These are phyloP conservation scores for Phymastichus coffea DNA, from an alignment of 1,140 invertebrate species.

Conservation along the genomic window DNA sequence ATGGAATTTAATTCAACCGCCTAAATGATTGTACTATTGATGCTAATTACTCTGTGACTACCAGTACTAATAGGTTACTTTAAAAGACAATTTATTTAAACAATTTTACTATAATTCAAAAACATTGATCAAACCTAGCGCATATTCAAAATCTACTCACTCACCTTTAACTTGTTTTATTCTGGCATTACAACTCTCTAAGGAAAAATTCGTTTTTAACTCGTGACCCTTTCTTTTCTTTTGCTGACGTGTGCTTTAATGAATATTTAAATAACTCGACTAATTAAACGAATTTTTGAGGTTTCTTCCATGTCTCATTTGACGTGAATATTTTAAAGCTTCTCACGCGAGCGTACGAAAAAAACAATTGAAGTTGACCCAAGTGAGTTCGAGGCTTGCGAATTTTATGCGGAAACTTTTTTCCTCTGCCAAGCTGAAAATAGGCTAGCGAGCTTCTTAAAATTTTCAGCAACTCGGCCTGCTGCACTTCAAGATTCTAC, in stretches of 20 bases:
- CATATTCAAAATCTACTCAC: too few relatives aligned
- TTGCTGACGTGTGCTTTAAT: too few relatives aligned
- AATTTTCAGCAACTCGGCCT: conserved; percentile 5
- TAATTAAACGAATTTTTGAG: conserved; percentile 19
- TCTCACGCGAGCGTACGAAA: neutral
- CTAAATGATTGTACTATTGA: too few relatives aligned
- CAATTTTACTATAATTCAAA: too few relatives aligned
- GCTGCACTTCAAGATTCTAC: conserved; percentile 2
- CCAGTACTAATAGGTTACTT: too few relatives aligned
- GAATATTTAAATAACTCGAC: too few relatives aligned
- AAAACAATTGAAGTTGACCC: conserved; percentile 15
- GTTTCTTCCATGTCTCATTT: neutral
- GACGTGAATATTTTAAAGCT: neutral
- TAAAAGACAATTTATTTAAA: too few relatives aligned
- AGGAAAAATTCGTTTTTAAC: conserved; percentile 3
- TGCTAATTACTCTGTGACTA: too few relatives aligned
- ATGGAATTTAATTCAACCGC: too few relatives aligned
- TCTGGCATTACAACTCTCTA: neutral
- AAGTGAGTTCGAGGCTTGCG: neutral
- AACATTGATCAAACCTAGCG: too few relatives aligned
- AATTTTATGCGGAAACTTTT: conserved; percentile 15
- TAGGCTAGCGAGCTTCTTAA: neutral
- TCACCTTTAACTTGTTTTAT: too few relatives aligned
- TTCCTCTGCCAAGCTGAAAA: neutral
- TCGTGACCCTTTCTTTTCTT: neutral